Conservation (phyloP, 2,113 vertebrate species). For the Ornithorhynchus anatinus region DNA sequence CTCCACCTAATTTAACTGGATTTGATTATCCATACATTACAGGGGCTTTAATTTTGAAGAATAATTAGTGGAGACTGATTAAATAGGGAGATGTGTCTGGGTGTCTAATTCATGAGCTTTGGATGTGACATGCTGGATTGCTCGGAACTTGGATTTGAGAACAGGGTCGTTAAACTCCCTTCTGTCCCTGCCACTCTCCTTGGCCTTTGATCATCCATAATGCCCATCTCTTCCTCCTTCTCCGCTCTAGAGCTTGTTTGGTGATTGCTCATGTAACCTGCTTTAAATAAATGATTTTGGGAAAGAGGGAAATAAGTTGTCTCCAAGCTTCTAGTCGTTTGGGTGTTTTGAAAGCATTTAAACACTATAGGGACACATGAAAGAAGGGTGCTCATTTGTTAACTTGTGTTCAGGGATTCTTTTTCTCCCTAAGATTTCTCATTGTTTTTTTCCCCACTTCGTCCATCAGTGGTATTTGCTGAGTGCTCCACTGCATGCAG, state of each 20-base stretch:
- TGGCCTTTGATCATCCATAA: not conserved
- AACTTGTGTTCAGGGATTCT: no score
- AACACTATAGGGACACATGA: no score
- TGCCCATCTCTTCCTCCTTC: not conserved
- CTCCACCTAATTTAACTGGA: not conserved
- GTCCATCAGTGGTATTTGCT: no score
- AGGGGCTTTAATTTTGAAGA: not conserved
- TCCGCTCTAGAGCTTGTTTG: not conserved
- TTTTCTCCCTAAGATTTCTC: no score
- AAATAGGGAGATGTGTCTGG: rapidly evolving
- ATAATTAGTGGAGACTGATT: not conserved
- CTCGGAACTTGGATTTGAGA: not conserved
- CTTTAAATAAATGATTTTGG: not conserved
- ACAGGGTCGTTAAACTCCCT: not conserved
- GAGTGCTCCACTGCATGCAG: no score
- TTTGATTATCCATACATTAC: constrained; percentile 13
- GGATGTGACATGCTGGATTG: not conserved
- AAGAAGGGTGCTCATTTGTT: no score
- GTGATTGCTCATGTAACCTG: constrained; percentile 6
- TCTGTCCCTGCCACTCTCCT: not conserved
- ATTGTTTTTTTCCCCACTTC: no score
- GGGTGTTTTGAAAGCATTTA: not conserved
- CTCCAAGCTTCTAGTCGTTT: not conserved
- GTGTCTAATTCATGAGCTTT: not conserved
- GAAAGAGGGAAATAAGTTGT: not conserved